Percentiles rank a stretch among this genome's conserved stretches.
Conservation (phyloP, 2,797 vertebrate genomes). For the Phoebastria nigripes region DNA sequence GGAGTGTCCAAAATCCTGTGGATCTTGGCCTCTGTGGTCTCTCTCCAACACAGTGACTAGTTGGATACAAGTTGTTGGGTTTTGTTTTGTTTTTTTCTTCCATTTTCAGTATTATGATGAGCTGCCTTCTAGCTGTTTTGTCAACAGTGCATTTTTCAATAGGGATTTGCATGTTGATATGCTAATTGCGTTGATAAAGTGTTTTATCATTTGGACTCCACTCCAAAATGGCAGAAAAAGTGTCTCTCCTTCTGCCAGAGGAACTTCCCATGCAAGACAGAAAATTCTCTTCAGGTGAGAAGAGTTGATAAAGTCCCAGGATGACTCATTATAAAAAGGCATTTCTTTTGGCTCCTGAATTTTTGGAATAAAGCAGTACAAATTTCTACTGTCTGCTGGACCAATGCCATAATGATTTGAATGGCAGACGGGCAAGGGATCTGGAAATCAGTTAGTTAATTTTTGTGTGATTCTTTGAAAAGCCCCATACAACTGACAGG, state of each 20-base stretch:
- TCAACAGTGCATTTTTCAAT: neutral
- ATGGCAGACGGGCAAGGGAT: neutral
- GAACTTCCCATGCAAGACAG: neutral
- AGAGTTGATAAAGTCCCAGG: neutral
- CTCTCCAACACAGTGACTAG: neutral
- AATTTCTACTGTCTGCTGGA: neutral
- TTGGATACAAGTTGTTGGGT: neutral
- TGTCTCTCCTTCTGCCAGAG: neutral
- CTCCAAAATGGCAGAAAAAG: neutral
- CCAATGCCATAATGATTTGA: neutral
- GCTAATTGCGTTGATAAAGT: neutral
- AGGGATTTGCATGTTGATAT: neutral
- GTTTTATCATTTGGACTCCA: neutral
- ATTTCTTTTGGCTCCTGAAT: neutral
- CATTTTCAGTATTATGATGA: neutral
- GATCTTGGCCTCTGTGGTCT: neutral
- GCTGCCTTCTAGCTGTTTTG: neutral
- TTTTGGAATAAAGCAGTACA: neutral
- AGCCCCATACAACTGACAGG: neutral
- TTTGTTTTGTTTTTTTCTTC: neutral
- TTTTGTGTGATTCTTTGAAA: constrained; percentile 16
- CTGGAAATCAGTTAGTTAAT: neutral
- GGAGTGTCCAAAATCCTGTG: neutral
- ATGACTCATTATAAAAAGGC: neutral
- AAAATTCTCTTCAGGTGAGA: neutral